Evolutionary conservation across 2,797 vertebrate genomes (phyloP).

Genomic region (Oreochromis mossambicus): DNA sequence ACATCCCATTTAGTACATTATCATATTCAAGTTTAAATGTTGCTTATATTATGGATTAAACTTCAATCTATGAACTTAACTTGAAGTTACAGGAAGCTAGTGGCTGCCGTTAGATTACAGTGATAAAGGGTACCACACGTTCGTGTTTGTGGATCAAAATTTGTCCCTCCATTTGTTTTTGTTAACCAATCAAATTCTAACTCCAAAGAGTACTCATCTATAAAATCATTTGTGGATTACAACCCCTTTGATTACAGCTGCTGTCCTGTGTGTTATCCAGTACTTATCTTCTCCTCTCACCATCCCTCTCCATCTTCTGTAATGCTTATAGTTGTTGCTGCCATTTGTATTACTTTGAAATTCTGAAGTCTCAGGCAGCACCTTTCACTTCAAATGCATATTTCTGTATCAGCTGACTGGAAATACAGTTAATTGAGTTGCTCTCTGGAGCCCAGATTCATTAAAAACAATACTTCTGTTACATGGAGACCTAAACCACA

Average conservation of each 20-base stretch:
- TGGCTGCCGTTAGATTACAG: background rate
- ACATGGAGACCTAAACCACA: slow-evolving; percentile 24
- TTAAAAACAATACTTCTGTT: slow-evolving; percentile 47
- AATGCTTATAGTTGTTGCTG: slow-evolving; percentile 16
- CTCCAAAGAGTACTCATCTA: background rate
- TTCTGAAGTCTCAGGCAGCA: background rate
- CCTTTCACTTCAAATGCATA: slow-evolving; percentile 36
- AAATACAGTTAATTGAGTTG: slow-evolving; percentile 17
- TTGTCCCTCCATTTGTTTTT: background rate
- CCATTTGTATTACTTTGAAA: slow-evolving; percentile 27
- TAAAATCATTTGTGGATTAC: slow-evolving; percentile 13
- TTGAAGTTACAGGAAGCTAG: background rate
- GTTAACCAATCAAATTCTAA: background rate
- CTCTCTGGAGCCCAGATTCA: slow-evolving; percentile 26
- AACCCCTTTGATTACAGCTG: background rate
- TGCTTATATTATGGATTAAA: background rate
- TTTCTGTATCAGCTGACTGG: slow-evolving; percentile 34
- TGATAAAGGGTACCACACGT: background rate
- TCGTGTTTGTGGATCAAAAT: background rate
- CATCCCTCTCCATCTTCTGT: background rate
- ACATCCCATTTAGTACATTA: background rate
- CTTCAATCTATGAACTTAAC: background rate
- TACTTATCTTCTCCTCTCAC: slow-evolving; percentile 23
- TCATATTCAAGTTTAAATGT: background rate
- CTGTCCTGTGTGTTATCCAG: slow-evolving; percentile 15